Base-by-base conservation (phyloP, 2,797 vertebrate species). In the Picus viridis region DNA sequence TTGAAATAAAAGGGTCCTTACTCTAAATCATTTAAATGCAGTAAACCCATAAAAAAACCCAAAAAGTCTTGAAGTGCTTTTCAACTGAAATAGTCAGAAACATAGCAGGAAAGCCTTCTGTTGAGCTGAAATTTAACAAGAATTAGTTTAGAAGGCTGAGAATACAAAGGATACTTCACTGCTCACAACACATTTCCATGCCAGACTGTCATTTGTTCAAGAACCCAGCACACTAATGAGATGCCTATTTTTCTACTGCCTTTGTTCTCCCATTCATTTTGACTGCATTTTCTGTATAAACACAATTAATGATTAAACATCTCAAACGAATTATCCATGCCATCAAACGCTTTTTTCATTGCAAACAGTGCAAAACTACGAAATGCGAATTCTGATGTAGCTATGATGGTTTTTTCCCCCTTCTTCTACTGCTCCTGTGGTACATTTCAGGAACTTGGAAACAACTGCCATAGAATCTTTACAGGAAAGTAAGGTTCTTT, bases 101-200 rank as follows among this genome's bases (percentile, higher is more conserved):
- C 8, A 30, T 16, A 84, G 27, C 27, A 74, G 26, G 32, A 86
- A 74, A 85, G 58, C 10, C 26, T 57, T 82, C 45, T 86, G 10
- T 3, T 80, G 30, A 53, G 47, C 30, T 73, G 61, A 84, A 88
- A 86, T 73, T 36, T 67, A 88, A 62, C 14, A 80, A 39, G 23
- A 86, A 70, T 77, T 83, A 41, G 85, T 79, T 86, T 22, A 80
- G 65, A 93, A 82, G 62, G 29, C 72, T 80, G 32, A 86, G 58
- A 58, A 92, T 22, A 85, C 54, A 89, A 88, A 76, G 14, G 9
- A 71, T 72, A 71, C 11, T 64, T 79, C 23, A 41, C 34, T 81
- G 72, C 64, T 78, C 56, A 76, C 43, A 73, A 41, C 5, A 78
- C 22, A 56, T 12, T 88, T 89, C 62, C 43, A 83, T 15, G 85